These are phyloP conservation scores for Cremastobaeus sp. DNA, from an alignment of 2,888 invertebrate genomes.

Conservation along the genomic window DNA sequence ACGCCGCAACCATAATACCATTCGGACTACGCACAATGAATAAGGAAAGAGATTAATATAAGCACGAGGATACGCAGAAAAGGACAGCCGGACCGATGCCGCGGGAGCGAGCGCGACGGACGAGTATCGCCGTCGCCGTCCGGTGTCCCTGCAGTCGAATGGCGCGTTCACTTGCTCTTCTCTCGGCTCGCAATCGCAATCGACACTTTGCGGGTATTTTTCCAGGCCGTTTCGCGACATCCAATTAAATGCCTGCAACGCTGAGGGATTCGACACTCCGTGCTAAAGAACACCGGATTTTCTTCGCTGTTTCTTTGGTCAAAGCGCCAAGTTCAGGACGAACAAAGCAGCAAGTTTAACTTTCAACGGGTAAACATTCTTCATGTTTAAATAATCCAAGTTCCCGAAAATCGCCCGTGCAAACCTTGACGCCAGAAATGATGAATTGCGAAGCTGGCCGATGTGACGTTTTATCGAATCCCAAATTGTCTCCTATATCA, in stretches of 20 bases:
- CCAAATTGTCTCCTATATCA: neutral
- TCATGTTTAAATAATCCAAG: too few relatives aligned
- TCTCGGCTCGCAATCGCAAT: slow-evolving; percentile 42
- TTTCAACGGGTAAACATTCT: too few relatives aligned
- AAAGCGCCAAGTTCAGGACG: too few relatives aligned
- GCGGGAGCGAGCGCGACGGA: slow-evolving; percentile 42
- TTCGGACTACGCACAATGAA: slow-evolving; percentile 61
- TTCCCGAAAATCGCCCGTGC: too few relatives aligned
- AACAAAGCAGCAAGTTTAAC: too few relatives aligned
- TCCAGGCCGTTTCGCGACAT: slow-evolving; percentile 38
- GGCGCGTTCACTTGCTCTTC: slow-evolving; percentile 18
- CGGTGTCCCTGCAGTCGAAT: slow-evolving; percentile 41
- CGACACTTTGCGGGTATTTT: slow-evolving; percentile 40
- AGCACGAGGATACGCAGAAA: slow-evolving; percentile 34
- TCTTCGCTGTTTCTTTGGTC: slow-evolving; percentile 4
- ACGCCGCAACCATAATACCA: slow-evolving; percentile 76
- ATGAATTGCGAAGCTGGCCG: too few relatives aligned
- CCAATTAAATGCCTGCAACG: slow-evolving; percentile 34
- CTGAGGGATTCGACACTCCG: slow-evolving; percentile 16
- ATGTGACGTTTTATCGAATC: slow-evolving; percentile 1
- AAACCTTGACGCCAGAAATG: too few relatives aligned
- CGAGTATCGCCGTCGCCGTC: slow-evolving; percentile 69
- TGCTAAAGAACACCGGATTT: slow-evolving; percentile 27
- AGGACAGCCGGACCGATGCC: too few relatives aligned
- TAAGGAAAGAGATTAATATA: slow-evolving; percentile 57